Conservation (phyloP, 2,888 invertebrate species). For the Eustalomyia histrio region DNA sequence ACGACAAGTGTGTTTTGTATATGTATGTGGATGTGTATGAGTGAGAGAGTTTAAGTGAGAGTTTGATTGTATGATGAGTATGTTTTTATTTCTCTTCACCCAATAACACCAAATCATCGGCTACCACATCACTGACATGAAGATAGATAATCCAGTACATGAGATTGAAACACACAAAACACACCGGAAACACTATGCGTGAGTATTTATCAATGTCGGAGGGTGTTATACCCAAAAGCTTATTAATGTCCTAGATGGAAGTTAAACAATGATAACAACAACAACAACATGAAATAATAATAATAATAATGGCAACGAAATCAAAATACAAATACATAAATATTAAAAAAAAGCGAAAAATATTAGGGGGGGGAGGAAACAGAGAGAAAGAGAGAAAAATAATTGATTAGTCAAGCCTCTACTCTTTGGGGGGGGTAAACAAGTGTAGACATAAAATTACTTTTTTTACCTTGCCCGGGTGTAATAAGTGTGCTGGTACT, state of each 20-base stretch:
- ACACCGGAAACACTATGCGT: constrained; percentile 97
- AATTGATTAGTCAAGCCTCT: constrained; percentile 61
- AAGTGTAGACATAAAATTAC: constrained; percentile 72
- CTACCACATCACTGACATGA: constrained; percentile 97
- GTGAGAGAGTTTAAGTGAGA: neutral
- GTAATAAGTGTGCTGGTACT: constrained; percentile 87
- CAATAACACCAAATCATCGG: constrained; percentile 93
- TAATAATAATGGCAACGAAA: too few relatives aligned
- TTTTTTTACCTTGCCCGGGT: constrained; percentile 88
- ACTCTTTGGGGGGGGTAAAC: constrained; percentile 36
- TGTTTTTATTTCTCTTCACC: constrained; percentile 83
- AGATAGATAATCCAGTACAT: constrained; percentile 99
- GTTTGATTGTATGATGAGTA: constrained; percentile 26
- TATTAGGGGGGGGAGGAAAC: constrained; percentile 21
- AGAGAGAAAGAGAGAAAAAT: constrained; percentile 48
- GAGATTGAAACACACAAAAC: constrained; percentile 98
- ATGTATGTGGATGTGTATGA: neutral
- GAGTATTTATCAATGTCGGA: constrained; percentile 99
- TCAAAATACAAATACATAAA: too few relatives aligned
- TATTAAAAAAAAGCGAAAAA: too few relatives aligned
- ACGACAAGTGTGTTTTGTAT: neutral
- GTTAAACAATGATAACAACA: constrained; percentile 37
- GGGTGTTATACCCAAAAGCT: constrained; percentile 94
- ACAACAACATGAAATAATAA: neutral
- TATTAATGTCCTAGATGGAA: constrained; percentile 87